These are phyloP conservation scores for Corythucha ciliata DNA, from an alignment of 2,888 invertebrate genomes.

Conservation along the genomic window DNA sequence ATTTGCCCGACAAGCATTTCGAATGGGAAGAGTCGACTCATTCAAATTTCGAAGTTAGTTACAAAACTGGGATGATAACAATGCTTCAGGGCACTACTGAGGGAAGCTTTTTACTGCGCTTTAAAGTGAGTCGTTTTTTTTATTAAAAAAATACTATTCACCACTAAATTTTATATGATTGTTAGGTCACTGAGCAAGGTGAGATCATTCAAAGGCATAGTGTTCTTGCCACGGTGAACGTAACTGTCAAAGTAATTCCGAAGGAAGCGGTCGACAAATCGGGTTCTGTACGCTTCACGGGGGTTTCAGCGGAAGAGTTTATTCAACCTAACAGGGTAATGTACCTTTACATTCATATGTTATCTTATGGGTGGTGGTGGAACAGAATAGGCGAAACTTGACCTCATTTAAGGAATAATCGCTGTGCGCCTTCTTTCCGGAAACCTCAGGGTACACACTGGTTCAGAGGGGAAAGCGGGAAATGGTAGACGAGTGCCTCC, in stretches of 20 bases:
- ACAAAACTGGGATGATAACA: slow-evolving; percentile 75
- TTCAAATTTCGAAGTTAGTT: slow-evolving; percentile 62
- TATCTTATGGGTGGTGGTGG: too few relatives aligned
- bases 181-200: slow-evolving; percentile 58
- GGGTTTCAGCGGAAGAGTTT: slow-evolving; percentile 77
- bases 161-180: background rate
- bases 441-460: too few relatives aligned
- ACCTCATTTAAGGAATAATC: too few relatives aligned
- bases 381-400: too few relatives aligned
- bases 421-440: too few relatives aligned
- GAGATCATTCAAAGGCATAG: slow-evolving; percentile 52
- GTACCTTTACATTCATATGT: too few relatives aligned
- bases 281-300: slow-evolving; percentile 77
- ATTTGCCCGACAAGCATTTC: slow-evolving; percentile 82
- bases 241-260: slow-evolving; percentile 76
- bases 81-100: slow-evolving; percentile 67
- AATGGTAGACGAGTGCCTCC: too few relatives aligned
- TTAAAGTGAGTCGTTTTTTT: slow-evolving; percentile 47
- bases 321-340: slow-evolving; percentile 49
- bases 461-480: too few relatives aligned
- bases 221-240: slow-evolving; percentile 75
- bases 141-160: background rate
- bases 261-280: slow-evolving; percentile 88
- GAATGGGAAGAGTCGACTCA: slow-evolving; percentile 53
- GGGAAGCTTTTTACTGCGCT: slow-evolving; percentile 65